phyloP scores from a whole-genome alignment of 2,113 vertebrate genomes.

The Boleophthalmus pectinirostris region DNA sequence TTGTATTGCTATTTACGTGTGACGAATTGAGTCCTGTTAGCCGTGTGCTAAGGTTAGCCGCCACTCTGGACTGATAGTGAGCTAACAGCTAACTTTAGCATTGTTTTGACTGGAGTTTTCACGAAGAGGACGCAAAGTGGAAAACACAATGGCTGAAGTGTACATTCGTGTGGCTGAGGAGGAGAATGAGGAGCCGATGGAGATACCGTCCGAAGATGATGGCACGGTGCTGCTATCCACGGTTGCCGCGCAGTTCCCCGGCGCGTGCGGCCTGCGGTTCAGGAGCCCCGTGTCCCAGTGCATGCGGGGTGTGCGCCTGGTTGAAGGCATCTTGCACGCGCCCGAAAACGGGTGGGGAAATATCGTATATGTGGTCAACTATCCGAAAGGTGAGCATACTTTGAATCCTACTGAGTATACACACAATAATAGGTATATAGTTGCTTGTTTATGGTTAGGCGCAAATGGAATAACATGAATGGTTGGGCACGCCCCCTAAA shows the following conservation, averaged over 20 bases:
- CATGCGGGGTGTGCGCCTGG: constrained; percentile 93
- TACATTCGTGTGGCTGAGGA: constrained; percentile 98
- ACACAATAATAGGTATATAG: constrained; percentile 29
- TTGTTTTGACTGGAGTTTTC: constrained; percentile 3
- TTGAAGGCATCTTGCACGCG: constrained; percentile 92
- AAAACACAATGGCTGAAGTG: constrained; percentile 79
- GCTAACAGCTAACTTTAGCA: constrained; percentile 23
- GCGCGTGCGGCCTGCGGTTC: constrained; percentile 94
- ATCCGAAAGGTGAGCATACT: constrained; percentile 88
- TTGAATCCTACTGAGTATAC: background rate
- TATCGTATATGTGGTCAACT: constrained; percentile 93
- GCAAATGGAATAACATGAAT: constrained; percentile 20
- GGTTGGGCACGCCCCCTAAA: constrained; percentile 17
- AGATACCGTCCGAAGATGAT: constrained; percentile 96
- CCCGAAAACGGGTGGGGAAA: constrained; percentile 95
- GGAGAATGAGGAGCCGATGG: constrained; percentile 97
- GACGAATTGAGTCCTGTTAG: constrained; percentile 43
- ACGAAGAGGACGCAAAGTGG: constrained; percentile 4
- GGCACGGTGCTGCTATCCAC: constrained; percentile 96
- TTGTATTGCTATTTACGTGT: constrained; percentile 6
- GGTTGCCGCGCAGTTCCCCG: constrained; percentile 94
- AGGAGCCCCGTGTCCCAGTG: constrained; percentile 95
- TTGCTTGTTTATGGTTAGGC: constrained; percentile 19
- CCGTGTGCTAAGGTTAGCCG: constrained; percentile 54
- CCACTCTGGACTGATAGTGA: constrained; percentile 24